Evolutionary conservation across 2,797 vertebrate genomes (phyloP), one percentile per base, ranked within the genome.

Genomic region (Peromyscus aztecus): DNA sequence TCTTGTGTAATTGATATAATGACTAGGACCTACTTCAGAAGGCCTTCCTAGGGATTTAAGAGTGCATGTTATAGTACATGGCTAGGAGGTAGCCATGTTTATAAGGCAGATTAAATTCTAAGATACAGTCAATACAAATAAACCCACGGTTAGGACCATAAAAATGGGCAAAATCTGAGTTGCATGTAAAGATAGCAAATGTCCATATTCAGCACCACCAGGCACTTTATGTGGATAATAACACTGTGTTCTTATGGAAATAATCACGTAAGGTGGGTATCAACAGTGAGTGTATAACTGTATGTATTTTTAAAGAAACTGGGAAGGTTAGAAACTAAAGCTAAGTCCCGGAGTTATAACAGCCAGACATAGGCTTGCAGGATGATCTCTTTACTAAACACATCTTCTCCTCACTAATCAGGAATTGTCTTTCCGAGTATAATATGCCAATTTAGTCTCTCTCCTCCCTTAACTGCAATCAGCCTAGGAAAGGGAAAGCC

Each of bases 341-440:
- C 46, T 89, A 96, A 49, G 77, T 89, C 69, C 40, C 16, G 46
- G n/a, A 90, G n/a, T 71, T 82, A 86, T 81, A 69, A 95, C 82
- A 19, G 14, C 12, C 82, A 89, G 43, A 81, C 52, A 81, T 55
- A 82, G 4, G 13, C 6, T 31, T 24, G 21, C 73, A 93, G 13
- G 24, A 67, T 87, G 49, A 76, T 67, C 34, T 19, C 31, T 49
- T 37, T 13, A 2, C 27, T 91, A 4, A 43, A 7, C 49, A 43
- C 1, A 69, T 40, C 10, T 96, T 34, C n/a, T 88, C 71, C 17
- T 1, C 34, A n/a, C 52, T 84, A 80, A 78, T 57, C 57, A 87
- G 23, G 21, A 75, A 76, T 29, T 78, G 21, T 85, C 57, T 55
- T 89, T 92, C 59, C 21, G 78, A 65, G 13, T 63, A 52, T 83